These are phyloP conservation scores for Lucilia sericata DNA, from an alignment of 1,140 invertebrate species.

Conservation along the genomic window DNA sequence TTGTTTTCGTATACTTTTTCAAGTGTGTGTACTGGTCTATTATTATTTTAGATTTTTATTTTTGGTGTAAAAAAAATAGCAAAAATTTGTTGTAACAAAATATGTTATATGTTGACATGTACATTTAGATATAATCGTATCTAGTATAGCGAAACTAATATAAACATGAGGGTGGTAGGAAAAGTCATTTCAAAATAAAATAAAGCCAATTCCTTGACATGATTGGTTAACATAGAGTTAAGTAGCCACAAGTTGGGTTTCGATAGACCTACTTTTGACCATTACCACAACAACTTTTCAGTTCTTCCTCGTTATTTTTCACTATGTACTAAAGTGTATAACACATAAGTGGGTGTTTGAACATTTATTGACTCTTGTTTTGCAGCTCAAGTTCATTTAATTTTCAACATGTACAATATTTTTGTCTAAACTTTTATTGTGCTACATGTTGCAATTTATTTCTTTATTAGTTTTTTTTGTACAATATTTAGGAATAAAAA, in stretches of 20 bases:
- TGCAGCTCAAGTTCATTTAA: slow-evolving; percentile 6
- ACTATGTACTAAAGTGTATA: background rate
- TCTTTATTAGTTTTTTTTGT: background rate
- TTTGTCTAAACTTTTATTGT: background rate
- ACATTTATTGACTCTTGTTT: background rate
- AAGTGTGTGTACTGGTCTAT: background rate
- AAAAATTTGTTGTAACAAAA: slow-evolving; percentile 12
- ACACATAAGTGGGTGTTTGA: background rate
- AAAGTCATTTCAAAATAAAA: too few relatives aligned
- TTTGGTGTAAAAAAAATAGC: background rate
- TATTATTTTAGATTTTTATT: background rate
- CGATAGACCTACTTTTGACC: too few relatives aligned
- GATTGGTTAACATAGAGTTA: too few relatives aligned
- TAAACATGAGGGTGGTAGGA: too few relatives aligned
- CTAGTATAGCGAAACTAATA: background rate
- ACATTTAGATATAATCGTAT: slow-evolving; percentile 12
- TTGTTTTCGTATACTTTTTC: background rate
- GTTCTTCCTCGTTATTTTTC: background rate
- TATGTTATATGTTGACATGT: background rate
- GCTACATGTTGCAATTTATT: background rate
- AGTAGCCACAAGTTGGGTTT: too few relatives aligned
- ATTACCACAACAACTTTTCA: too few relatives aligned
- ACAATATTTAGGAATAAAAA: background rate
- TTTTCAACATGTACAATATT: background rate
- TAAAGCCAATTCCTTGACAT: too few relatives aligned